Base-by-base conservation (phyloP, 2,113 vertebrate genomes). In the Petrocephalus microphthalmus region DNA sequence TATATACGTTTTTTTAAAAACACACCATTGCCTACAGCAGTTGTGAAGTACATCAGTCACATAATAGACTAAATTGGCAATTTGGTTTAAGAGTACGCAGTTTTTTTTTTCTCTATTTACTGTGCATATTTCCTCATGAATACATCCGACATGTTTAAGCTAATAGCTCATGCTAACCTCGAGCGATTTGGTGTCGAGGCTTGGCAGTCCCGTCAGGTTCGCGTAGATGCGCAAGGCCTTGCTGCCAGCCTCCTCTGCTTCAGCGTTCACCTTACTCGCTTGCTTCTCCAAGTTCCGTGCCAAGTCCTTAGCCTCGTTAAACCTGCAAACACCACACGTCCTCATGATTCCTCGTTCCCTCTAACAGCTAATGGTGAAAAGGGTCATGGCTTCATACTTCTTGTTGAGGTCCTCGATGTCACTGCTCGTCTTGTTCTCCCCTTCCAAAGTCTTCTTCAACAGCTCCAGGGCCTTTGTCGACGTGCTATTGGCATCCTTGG, bases 371-470 rank as follows among this genome's bases (percentile, higher is more conserved):
- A 56, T 11, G 45, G 29, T 22, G 47, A 49, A 83, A n/a, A 5
- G 33, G 47, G 20, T n/a, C 33, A 83, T n/a, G 78, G 78, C 0
- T 47, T 95, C 98, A 85, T 91, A 99, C 98, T 97, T 99, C 93
- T 89, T 96, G 92, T 98, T 99, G 87, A 99, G 97, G 52, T 99
- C 96, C 83, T 98, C 94, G 7, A 99, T 97, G 87, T 98, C 97
- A 53, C 91, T 47, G 67, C 95, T 94, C 6, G 97, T 99, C 92
- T 96, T 94, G 87, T 95, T 94, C 92, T 99, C 97, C n/a, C 97
- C 96, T 7, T 96, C 96, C 92, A 99, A 92, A 0, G 97, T 97
- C 89, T 94, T 97, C 92, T 95, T 92, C 86, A 99, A 96, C 88
- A 99, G 94, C 1, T 97, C 96, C 91, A 97, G 97, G 0, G 98